These are phyloP conservation scores for Drosophila lacertosa DNA, from an alignment of 1,140 invertebrate genomes.

Conservation along the genomic window DNA sequence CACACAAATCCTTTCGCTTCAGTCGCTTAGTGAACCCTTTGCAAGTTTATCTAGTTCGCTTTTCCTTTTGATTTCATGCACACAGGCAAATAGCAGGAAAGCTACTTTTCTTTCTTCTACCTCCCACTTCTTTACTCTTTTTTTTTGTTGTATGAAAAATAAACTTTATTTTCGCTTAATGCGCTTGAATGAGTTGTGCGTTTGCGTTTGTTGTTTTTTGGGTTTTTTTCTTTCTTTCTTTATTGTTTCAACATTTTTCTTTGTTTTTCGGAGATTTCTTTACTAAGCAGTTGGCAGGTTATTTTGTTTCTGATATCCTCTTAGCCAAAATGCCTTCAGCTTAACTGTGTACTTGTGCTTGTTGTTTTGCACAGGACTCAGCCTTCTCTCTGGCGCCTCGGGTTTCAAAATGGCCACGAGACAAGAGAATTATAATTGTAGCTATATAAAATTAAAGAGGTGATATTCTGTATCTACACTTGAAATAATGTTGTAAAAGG, in stretches of 20 bases:
- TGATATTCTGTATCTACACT: not conserved
- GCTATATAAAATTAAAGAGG: not conserved
- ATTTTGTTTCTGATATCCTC: conserved; percentile 43
- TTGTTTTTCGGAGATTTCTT: conserved; percentile 33
- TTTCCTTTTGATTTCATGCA: conserved; percentile 52
- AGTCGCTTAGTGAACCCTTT: conserved; percentile 49
- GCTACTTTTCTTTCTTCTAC: conserved; percentile 26
- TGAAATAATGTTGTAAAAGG: too few relatives aligned
- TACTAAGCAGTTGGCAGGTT: conserved; percentile 37
- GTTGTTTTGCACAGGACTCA: conserved; percentile 9
- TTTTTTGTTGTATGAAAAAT: conserved; percentile 17
- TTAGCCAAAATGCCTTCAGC: conserved; percentile 38
- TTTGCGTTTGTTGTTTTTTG: conserved; percentile 43
- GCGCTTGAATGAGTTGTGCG: conserved; percentile 58
- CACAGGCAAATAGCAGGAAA: conserved; percentile 22
- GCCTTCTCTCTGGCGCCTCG: conserved; percentile 4
- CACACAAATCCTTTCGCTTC: conserved; percentile 50
- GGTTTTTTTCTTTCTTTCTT: conserved; percentile 32
- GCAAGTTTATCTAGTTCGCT: conserved; percentile 60
- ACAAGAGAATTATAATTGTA: not conserved
- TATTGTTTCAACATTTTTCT: conserved; percentile 60
- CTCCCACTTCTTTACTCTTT: conserved; percentile 19
- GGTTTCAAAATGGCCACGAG: not conserved
- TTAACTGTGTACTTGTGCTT: conserved; percentile 30
- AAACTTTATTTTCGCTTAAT: conserved; percentile 68